A percentile compares a stretch with the other conserved stretches of the same genome.
phyloP scores from a whole-genome alignment of 2,797 vertebrate genomes.

The Aldrovandia affinis region DNA sequence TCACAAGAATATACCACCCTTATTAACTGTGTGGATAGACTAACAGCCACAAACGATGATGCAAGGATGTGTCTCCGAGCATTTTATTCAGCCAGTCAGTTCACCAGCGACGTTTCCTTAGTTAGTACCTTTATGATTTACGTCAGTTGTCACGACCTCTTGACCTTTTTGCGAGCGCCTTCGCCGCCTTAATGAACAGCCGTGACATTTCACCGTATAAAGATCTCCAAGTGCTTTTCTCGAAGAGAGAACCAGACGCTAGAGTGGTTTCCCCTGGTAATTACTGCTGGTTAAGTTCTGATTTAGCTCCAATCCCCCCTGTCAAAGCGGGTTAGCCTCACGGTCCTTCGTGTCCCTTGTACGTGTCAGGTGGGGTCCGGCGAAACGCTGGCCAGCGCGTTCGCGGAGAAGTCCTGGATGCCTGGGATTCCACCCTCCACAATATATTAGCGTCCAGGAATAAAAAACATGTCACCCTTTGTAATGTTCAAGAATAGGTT shows the following conservation, averaged over 20 bases:
- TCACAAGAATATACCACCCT: neutral
- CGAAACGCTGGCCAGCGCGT: neutral
- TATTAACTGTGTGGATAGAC: neutral
- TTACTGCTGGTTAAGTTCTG: conserved; percentile 13
- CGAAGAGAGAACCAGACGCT: neutral
- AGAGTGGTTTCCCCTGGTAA: neutral
- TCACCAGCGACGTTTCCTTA: neutral
- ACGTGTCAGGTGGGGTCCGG: neutral
- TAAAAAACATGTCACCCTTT: conserved; percentile 17
- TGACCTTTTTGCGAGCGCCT: conserved; percentile 2
- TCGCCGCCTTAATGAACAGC: neutral
- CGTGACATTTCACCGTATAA: conserved; percentile 5
- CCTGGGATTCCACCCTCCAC: neutral
- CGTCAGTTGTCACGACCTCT: neutral
- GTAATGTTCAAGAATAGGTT: neutral
- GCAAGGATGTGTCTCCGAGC: neutral
- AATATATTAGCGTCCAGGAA: neutral
- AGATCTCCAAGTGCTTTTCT: neutral
- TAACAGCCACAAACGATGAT: neutral
- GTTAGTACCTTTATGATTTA: conserved; percentile 2
- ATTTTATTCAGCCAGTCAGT: neutral
- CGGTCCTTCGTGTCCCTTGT: neutral
- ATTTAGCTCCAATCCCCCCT: conserved; percentile 4
- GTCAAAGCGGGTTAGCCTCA: conserved; percentile 4
- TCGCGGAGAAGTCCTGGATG: neutral